Conservation (phyloP, 2,888 invertebrate genomes). For the Lobophora halterata region DNA sequence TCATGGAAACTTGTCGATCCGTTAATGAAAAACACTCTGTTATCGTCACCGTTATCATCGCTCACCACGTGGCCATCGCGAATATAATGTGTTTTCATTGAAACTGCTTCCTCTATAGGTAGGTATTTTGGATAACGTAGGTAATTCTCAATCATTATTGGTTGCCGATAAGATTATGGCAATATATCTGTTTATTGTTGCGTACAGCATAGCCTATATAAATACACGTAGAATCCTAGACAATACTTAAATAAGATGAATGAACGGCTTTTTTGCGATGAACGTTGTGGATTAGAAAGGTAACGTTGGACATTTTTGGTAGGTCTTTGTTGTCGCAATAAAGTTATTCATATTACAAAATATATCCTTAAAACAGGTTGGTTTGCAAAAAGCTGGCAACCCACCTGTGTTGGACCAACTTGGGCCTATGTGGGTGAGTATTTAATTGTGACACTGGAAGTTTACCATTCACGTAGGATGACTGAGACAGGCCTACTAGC, state of each 20-base stretch:
- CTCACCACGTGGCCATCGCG: conserved; percentile 48
- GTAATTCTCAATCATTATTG: conserved; percentile 29
- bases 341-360: conserved; percentile 30
- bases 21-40: conserved; percentile 72
- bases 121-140: conserved; percentile 32
- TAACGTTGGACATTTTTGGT: background rate
- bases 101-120: conserved; percentile 39
- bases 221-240: conserved; percentile 3
- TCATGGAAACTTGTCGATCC: conserved; percentile 74
- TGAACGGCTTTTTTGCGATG: conserved; percentile 7
- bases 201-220: conserved; percentile 11
- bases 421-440: conserved; percentile 44
- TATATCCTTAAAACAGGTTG: conserved; percentile 31
- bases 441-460: conserved; percentile 37
- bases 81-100: conserved; percentile 50
- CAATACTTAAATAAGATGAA: background rate
- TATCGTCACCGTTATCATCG: conserved; percentile 62
- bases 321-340: conserved; percentile 6
- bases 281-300: background rate
- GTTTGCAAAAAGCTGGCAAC: conserved; percentile 40
- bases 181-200: conserved; percentile 27
- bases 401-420: conserved; percentile 38
- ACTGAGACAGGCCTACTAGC: conserved; percentile 20
- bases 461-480: conserved; percentile 29
- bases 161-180: conserved; percentile 40